phyloP scores from a whole-genome alignment of 92 coral and sea anemone genomes.

The Montipora capitata region DNA sequence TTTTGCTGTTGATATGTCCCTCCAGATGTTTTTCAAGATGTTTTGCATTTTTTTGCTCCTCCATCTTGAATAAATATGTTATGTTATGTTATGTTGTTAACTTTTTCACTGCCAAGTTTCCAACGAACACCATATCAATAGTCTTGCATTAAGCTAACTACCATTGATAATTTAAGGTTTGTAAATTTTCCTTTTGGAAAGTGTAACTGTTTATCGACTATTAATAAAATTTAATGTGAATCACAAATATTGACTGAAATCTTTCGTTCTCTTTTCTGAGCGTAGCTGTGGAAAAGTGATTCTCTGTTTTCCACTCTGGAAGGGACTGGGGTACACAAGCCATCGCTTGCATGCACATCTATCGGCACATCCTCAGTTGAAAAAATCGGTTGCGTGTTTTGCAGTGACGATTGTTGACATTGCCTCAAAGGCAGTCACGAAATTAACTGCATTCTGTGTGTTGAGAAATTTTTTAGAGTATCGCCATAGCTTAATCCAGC shows the following conservation, averaged over 20 bases:
- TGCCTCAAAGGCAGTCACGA: neutral
- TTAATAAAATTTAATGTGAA: slow-evolving; percentile 10
- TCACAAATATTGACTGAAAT: neutral
- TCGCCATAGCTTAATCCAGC: too few relatives aligned
- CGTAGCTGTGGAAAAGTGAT: slow-evolving; percentile 17
- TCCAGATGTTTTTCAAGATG: too few relatives aligned
- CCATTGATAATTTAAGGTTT: too few relatives aligned
- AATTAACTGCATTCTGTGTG: too few relatives aligned
- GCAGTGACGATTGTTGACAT: neutral
- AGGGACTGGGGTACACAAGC: slow-evolving; percentile 1
- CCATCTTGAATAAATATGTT: too few relatives aligned
- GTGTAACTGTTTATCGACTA: slow-evolving; percentile 6
- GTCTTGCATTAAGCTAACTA: neutral
- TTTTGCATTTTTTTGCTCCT: too few relatives aligned
- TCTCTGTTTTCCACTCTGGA: slow-evolving; percentile 12
- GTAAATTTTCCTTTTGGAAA: neutral
- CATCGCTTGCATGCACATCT: slow-evolving; percentile 1
- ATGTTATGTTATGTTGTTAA: too few relatives aligned
- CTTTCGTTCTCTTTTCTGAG: slow-evolving; percentile 2
- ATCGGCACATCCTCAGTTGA: neutral
- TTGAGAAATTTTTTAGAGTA: too few relatives aligned
- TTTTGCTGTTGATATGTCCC: neutral
- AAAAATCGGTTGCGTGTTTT: too few relatives aligned
- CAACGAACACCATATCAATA: too few relatives aligned
- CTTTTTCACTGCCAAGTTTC: too few relatives aligned